Percentiles rank a stretch among this genome's conserved stretches.
Conservation (phyloP, 2,113 vertebrate species). For the western clawed frog (Xenopus tropicalis) region UCB_Xtro_10.0 CM004444.2:130311001-130311500, state of each 20-base stretch:
- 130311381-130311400: constrained; percentile 36
- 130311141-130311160: constrained; percentile 37
- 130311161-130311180: constrained; percentile 37
- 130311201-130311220: constrained; percentile 46
- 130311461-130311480: constrained; percentile 26
- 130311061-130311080: constrained; percentile 11
- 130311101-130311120: constrained; percentile 38
- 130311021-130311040: constrained; percentile 6
- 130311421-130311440: constrained; percentile 40
- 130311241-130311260: constrained; percentile 43
- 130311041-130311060: constrained; percentile 16
- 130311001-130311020: constrained; percentile 13
- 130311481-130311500: constrained; percentile 19
- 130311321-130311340: constrained; percentile 37
- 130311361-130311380: constrained; percentile 46
- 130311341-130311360: constrained; percentile 44
- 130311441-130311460: constrained; percentile 28
- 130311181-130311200: constrained; percentile 45
- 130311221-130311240: constrained; percentile 45
- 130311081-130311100: constrained; percentile 32
- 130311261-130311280: constrained; percentile 44
- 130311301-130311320: constrained; percentile 45
- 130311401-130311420: constrained; percentile 43
- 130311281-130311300: constrained; percentile 45
- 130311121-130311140: constrained; percentile 36